Evolutionary conservation across 2,888 invertebrate genomes (phyloP).

Genomic region (Caenorhabditis sp.): DNA sequence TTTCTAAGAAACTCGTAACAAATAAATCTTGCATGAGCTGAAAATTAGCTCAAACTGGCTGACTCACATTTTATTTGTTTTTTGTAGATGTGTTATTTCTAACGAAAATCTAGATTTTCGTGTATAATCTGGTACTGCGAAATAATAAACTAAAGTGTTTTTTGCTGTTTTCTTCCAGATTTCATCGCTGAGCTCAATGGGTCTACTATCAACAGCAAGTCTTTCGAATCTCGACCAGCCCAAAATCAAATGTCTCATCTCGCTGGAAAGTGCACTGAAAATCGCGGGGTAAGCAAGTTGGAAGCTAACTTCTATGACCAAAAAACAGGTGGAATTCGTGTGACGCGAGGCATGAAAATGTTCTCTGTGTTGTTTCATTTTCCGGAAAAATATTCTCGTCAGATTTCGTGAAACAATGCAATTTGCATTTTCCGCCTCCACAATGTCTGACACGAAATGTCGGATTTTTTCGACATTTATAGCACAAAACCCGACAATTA

Average conservation of each 20-base stretch:
- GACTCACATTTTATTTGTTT: too few relatives aligned
- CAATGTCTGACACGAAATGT: neutral
- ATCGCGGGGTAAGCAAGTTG: constrained; percentile 25
- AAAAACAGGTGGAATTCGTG: too few relatives aligned
- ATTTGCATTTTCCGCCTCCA: neutral
- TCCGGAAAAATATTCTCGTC: too few relatives aligned
- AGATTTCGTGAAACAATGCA: too few relatives aligned
- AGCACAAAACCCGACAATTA: neutral
- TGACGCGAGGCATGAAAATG: too few relatives aligned
- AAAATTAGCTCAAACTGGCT: too few relatives aligned
- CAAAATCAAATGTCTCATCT: constrained; percentile 37
- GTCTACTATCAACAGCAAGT: constrained; percentile 28
- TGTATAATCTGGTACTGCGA: neutral
- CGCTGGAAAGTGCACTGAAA: constrained; percentile 35
- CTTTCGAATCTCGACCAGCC: constrained; percentile 30
- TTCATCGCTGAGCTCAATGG: constrained; percentile 37
- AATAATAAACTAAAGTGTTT: neutral
- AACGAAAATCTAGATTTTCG: neutral
- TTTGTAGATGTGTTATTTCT: too few relatives aligned
- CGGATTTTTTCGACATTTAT: neutral
- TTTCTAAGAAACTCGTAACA: too few relatives aligned
- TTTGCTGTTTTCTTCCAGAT: constrained; percentile 10
- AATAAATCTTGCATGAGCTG: too few relatives aligned
- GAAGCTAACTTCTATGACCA: too few relatives aligned
- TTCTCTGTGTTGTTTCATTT: too few relatives aligned